A percentile compares a stretch with the other conserved stretches of the same genome.
Evolutionary conservation across 2,888 invertebrate species (phyloP).

Genomic region (Hypena proboscidalis): DNA sequence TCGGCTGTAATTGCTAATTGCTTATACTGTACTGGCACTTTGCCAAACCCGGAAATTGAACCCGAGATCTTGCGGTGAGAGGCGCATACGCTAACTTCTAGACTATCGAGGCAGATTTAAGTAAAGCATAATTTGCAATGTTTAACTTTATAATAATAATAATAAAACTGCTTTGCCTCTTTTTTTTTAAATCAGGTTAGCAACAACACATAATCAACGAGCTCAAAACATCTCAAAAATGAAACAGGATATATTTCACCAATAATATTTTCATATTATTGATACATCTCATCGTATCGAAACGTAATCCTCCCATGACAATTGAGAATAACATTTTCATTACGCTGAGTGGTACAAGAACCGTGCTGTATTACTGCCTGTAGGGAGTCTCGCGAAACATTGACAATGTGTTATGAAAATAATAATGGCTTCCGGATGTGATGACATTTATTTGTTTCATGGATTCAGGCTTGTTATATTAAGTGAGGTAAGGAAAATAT

Average conservation of each 20-base stretch:
- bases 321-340: slow-evolving; percentile 59
- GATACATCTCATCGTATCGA: slow-evolving; percentile 41
- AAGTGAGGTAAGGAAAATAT: too few relatives aligned
- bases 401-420: slow-evolving; percentile 44
- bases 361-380: slow-evolving; percentile 30
- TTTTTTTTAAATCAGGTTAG: too few relatives aligned
- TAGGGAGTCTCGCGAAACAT: slow-evolving; percentile 42
- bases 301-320: slow-evolving; percentile 56
- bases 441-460: slow-evolving; percentile 15
- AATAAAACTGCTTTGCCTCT: too few relatives aligned
- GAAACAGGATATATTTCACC: slow-evolving; percentile 24
- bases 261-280: slow-evolving; percentile 45
- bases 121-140: too few relatives aligned
- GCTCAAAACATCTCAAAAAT: slow-evolving; percentile 6
- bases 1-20: too few relatives aligned
- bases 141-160: too few relatives aligned
- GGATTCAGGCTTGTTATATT: neutral
- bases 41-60: too few relatives aligned
- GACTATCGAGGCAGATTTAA: too few relatives aligned
- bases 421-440: slow-evolving; percentile 29
- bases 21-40: too few relatives aligned
- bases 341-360: slow-evolving; percentile 57
- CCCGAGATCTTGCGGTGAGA: too few relatives aligned
- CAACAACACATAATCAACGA: too few relatives aligned
- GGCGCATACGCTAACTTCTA: too few relatives aligned